Percentiles rank a stretch among this genome's conserved stretches.
These are phyloP conservation scores for Heliconius charithonia DNA, from an alignment of 2,888 invertebrate species.

Conservation along the genomic window DNA sequence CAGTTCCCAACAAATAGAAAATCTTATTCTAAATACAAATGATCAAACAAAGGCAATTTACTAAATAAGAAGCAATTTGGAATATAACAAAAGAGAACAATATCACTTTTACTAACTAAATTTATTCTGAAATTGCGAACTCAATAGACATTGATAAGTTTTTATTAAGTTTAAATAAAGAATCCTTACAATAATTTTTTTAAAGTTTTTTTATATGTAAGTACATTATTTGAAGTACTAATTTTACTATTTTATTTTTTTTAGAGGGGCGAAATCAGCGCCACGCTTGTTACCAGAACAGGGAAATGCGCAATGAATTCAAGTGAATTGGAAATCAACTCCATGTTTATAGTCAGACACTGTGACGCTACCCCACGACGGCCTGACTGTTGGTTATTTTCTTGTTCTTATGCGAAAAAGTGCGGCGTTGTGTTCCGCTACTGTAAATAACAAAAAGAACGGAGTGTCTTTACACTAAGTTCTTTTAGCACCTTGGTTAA, in stretches of 20 bases:
- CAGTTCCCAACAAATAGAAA: background rate
- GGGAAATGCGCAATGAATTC: no score
- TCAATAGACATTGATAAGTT: background rate
- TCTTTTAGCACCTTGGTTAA: no score
- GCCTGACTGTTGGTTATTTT: background rate
- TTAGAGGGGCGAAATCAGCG: no score
- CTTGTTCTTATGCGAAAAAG: background rate
- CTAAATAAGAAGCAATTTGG: conserved; percentile 13
- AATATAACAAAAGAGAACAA: conserved; percentile 16
- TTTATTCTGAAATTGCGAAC: background rate
- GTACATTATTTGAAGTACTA: no score
- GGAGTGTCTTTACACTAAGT: background rate
- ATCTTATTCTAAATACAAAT: background rate
- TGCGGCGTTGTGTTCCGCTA: background rate
- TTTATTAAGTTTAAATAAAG: conserved; percentile 1
- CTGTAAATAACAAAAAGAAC: background rate
- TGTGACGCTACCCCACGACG: background rate
- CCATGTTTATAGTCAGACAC: background rate
- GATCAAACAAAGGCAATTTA: conserved; percentile 6
- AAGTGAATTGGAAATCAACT: background rate
- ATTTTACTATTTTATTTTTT: no score
- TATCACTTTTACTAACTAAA: conserved; percentile 9
- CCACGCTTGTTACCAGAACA: no score
- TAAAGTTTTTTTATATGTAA: no score
- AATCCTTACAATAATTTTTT: no score